A percentile compares a stretch with the other conserved stretches of the same genome.
phyloP scores from a whole-genome alignment of 2,113 vertebrate genomes.

The Cebus imitator region DNA sequence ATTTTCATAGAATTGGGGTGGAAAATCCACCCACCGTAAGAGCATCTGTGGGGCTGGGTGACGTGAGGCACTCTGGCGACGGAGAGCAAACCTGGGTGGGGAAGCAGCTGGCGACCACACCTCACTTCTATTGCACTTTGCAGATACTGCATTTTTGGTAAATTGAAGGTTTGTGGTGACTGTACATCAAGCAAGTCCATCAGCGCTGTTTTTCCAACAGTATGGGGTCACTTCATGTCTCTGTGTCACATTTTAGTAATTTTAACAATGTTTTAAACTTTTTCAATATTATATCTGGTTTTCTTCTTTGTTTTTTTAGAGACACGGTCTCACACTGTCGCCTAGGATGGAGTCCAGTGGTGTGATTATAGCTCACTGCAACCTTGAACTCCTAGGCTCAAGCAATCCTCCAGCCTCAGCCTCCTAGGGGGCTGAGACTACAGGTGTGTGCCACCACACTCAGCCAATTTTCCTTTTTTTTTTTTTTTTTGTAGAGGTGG shows the following conservation, averaged over 20 bases:
- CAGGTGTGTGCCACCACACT: too few species aligned
- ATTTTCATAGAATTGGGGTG: neutral
- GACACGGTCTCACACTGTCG: too few species aligned
- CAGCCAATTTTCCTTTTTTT: too few species aligned
- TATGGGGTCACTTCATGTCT: neutral
- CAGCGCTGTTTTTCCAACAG: neutral
- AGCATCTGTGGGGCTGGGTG: neutral
- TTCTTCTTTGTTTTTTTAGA: too few species aligned
- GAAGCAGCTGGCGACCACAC: neutral
- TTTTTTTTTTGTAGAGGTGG: too few species aligned
- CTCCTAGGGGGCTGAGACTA: too few species aligned
- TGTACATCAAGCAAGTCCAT: neutral
- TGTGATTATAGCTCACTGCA: too few species aligned
- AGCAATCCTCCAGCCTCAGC: too few species aligned
- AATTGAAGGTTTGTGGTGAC: neutral
- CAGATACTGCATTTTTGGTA: neutral
- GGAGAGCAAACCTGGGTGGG: neutral
- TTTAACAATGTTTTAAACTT: neutral
- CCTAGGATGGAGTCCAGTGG: too few species aligned
- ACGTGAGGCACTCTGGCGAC: too few species aligned
- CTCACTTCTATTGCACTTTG: neutral
- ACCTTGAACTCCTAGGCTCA: too few species aligned
- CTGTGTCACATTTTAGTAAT: neutral
- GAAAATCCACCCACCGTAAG: neutral
- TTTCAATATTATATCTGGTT: neutral